These are phyloP conservation scores for Abrostola tripartita DNA, from an alignment of 2,888 invertebrate species.

Conservation along the genomic window DNA sequence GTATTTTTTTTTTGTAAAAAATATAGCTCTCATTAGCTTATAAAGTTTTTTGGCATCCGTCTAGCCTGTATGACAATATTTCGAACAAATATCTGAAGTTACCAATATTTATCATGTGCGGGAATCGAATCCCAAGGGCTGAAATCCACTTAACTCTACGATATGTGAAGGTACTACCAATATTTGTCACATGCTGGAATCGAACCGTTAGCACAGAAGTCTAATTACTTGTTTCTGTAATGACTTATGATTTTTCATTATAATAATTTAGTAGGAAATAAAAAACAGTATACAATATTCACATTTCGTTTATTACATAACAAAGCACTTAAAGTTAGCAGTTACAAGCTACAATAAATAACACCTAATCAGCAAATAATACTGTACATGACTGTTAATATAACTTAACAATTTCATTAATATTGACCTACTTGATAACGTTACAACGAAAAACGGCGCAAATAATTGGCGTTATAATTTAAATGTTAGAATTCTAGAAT, in stretches of 20 bases:
- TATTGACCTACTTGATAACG: constrained; percentile 36
- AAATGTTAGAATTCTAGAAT: not conserved
- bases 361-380: constrained; percentile 87
- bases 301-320: constrained; percentile 77
- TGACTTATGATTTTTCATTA: not conserved
- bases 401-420: constrained; percentile 75
- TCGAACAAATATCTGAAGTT: too few species aligned
- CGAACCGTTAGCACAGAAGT: too few species aligned
- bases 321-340: constrained; percentile 84
- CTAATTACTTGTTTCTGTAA: not conserved
- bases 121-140: too few species aligned
- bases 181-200: too few species aligned
- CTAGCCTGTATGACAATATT: too few species aligned
- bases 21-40: too few species aligned
- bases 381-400: constrained; percentile 87
- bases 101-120: too few species aligned
- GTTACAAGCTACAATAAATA: constrained; percentile 85
- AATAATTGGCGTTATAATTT: not conserved
- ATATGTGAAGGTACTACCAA: too few species aligned
- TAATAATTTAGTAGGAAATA: constrained; percentile 10
- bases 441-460: constrained; percentile 11
- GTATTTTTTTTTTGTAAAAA: too few species aligned
- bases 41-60: too few species aligned
- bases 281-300: constrained; percentile 41
- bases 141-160: too few species aligned